Evolutionary conservation across 2,888 invertebrate species (phyloP), one percentile per base, ranked within the genome.

Genomic region (Sinohyriopsis cumingii): DNA sequence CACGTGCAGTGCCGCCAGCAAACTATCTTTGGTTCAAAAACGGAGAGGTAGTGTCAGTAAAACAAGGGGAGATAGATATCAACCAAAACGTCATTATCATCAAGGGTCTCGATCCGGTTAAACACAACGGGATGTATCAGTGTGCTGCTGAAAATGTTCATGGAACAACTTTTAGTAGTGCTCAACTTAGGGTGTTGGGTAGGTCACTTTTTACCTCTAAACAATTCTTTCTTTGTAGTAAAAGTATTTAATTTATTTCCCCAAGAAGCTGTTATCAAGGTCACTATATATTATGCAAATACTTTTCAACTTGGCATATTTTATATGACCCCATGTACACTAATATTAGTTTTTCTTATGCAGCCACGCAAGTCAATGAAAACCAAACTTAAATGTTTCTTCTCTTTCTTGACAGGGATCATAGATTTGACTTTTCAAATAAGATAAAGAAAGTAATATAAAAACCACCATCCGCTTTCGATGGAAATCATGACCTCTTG

Each of bases 101-200:
- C 5, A 61, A 66, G 57, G 77, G 72, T 24, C 69, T 87, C 9
- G 73, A 82, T 55, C 70, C 78, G 3, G 68, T 64, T n/a, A 63
- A 93, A 82, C 98, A 98, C 90, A 94, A 95, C 67, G 98, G 96
- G 54, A 97, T 98, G 96, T 98, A 95, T 89, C 98, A 98, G 86
- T 98, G 98, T 88, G 93, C 94, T 83, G 97, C 97, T 0, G 93
- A 92, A 69, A 98, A 98, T 56, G 69, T 69, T 5, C 78, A 87
- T 60, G 96, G 95, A 86, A 94, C 94, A 0, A 93, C 93, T 72
- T 97, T 94, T 89, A 96, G 96, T 0, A 95, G 96, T 5, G 97
- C 95, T 0, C 97, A 98, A 84, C 91, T 98, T 28, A 91, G 97
- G 82, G 96, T 98, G 54, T 91, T 98, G 64, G 94, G 96, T 91